Evolutionary conservation across 2,797 vertebrate genomes (phyloP).

Genomic region (Chelidonichthys spinosus): DNA sequence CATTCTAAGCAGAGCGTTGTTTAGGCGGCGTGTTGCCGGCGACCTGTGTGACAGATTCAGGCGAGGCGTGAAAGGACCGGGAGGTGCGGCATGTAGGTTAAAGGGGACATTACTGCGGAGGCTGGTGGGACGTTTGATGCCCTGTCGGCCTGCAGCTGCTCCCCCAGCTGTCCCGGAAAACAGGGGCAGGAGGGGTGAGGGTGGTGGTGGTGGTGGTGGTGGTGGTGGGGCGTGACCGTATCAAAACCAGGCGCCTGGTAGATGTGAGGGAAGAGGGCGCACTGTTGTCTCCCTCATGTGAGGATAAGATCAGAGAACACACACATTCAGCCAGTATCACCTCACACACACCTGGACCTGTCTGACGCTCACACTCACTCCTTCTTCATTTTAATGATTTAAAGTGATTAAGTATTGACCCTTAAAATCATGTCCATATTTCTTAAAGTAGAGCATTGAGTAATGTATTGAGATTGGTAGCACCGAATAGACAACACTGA

Average conservation of each 20-base stretch:
- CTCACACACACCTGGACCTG: conserved; percentile 52
- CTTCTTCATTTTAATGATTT: too few relatives aligned
- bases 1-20: background rate
- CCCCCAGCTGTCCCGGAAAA: conserved; percentile 72
- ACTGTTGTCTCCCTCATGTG: conserved; percentile 56
- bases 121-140: conserved; percentile 61
- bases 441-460: background rate
- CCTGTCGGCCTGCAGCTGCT: conserved; percentile 76
- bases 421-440: too few relatives aligned
- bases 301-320: conserved; percentile 67
- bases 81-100: conserved; percentile 63
- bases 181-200: background rate
- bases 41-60: conserved; percentile 36
- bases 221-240: conserved; percentile 57
- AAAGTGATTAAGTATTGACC: too few relatives aligned
- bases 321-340: conserved; percentile 28
- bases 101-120: conserved; percentile 64
- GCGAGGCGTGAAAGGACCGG: conserved; percentile 40
- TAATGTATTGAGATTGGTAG: background rate
- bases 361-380: background rate
- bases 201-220: conserved; percentile 4
- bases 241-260: conserved; percentile 56
- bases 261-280: conserved; percentile 46
- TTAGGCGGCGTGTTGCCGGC: background rate
- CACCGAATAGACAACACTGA: too few relatives aligned